A percentile compares a stretch with the other conserved stretches of the same genome.
phyloP scores from a whole-genome alignment of 2,888 invertebrate genomes.

The Oscheius myriophilus region DNA sequence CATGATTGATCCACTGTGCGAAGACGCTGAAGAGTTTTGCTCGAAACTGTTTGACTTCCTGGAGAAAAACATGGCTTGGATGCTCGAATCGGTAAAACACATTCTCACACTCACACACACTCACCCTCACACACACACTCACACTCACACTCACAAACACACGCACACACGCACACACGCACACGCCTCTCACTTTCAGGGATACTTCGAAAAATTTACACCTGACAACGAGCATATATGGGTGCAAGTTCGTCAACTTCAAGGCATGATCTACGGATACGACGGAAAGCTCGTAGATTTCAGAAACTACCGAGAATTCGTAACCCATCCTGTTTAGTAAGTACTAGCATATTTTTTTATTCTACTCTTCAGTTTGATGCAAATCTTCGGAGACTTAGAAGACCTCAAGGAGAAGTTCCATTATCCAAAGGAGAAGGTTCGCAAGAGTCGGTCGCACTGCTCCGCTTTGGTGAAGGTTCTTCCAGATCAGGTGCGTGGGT shows the following conservation, averaged over 20 bases:
- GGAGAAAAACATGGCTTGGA: conserved; percentile 59
- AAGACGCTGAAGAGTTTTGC: conserved; percentile 65
- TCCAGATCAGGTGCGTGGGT: background rate
- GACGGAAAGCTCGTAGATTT: no score
- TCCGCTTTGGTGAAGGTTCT: conserved; percentile 66
- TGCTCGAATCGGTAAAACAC: conserved; percentile 34
- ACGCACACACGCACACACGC: no score
- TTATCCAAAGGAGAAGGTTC: conserved; percentile 56
- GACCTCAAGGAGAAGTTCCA: conserved; percentile 68
- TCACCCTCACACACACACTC: no score
- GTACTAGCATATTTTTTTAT: background rate
- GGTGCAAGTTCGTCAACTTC: conserved; percentile 47
- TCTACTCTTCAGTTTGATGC: conserved; percentile 53
- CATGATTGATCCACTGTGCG: conserved; percentile 62
- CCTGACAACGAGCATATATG: conserved; percentile 58
- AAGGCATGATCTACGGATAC: conserved; percentile 56
- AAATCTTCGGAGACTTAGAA: conserved; percentile 66
- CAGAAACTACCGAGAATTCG: conserved; percentile 44
- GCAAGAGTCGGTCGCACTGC: conserved; percentile 51
- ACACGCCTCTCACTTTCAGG: no score
- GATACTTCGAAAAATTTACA: no score
- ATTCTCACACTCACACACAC: no score
- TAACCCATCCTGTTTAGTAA: conserved; percentile 62
- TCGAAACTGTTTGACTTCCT: conserved; percentile 58
- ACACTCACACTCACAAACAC: no score